These are phyloP conservation scores for Tribolium madens DNA, from an alignment of 1,140 invertebrate genomes.

Conservation along the genomic window DNA sequence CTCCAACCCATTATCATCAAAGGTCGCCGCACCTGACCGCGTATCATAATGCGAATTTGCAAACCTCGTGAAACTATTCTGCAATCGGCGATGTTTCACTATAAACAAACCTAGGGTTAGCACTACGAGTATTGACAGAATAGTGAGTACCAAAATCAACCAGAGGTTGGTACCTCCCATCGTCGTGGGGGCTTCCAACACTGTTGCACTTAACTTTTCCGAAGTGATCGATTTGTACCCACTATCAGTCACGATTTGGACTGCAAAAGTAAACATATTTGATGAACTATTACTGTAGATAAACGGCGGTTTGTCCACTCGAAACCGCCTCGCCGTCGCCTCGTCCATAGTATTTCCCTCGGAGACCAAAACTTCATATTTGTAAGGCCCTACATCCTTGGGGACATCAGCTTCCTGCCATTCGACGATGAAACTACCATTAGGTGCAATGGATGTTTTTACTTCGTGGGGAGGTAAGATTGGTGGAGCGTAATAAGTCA, in stretches of 20 bases:
- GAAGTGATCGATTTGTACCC: slow-evolving; percentile 77
- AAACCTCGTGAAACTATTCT: slow-evolving; percentile 84
- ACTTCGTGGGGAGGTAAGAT: slow-evolving; percentile 77
- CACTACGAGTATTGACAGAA: slow-evolving; percentile 72
- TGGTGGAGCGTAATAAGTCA: slow-evolving; percentile 69
- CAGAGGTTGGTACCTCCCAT: slow-evolving; percentile 51
- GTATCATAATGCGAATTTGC: slow-evolving; percentile 89
- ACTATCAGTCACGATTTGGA: slow-evolving; percentile 72
- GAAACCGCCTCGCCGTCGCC: slow-evolving; percentile 66
- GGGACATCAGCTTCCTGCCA: slow-evolving; percentile 70
- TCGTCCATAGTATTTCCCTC: slow-evolving; percentile 70
- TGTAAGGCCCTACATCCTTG: slow-evolving; percentile 52
- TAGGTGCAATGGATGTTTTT: slow-evolving; percentile 68
- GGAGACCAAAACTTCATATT: slow-evolving; percentile 75
- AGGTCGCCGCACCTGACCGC: slow-evolving; percentile 85
- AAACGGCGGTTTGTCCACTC: slow-evolving; percentile 69
- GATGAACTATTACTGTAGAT: slow-evolving; percentile 69
- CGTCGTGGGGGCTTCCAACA: not conserved
- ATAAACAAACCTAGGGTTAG: slow-evolving; percentile 75
- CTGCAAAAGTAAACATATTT: slow-evolving; percentile 74
- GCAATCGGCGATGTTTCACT: slow-evolving; percentile 79
- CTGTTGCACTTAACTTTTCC: slow-evolving; percentile 62
- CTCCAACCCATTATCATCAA: slow-evolving; percentile 79
- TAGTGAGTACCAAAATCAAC: slow-evolving; percentile 64
- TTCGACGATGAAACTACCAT: slow-evolving; percentile 73